Base-by-base conservation (phyloP, 2,113 vertebrate genomes). In the Gobiocypris rarus region DNA sequence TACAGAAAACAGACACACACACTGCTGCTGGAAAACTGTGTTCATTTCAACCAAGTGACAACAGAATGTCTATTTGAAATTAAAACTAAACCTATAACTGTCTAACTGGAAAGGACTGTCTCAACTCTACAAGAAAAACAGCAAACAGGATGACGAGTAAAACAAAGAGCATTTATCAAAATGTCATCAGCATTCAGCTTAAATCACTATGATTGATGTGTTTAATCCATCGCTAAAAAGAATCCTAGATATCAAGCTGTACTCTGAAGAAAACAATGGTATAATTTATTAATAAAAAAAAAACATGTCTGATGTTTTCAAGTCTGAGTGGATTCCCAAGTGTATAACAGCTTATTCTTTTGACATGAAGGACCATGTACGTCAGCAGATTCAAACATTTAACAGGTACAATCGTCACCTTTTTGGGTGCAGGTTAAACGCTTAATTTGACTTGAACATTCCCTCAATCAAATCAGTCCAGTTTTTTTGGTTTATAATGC, bases 401-500 rank as follows among this genome's bases (percentile, higher is more conserved):
- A 31, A 41, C 67, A 70, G 43, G 24, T 79, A 63, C 41, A 81
- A 84, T 76, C n/a, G 17, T 69, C 61, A 65, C 48, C 77, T 76
- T 48, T 71, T 71, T 54, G 58, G 71, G 73, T n/a, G 41, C 31
- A 61, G 43, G 83, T 75, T 81, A 85, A 83, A 83, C 4, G 43
- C 75, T 26, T 7, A 34, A 9, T 77, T 81, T 85, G 75, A 85
- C 76, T 52, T 86, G 38, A 56, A 84, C 31, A 19, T 82, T 74
- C 26, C 8, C 74, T 15, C 52, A 34, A 84, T 81, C 58, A 83
- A 34, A 50, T 45, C 58, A 50, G 6, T 17, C 67, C 10, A 43
- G 22, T 43, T 67, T 19, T 31, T 19, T 67, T 50, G 3, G 19
- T 71, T 71, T 71, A 71, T 43, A 43, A 41, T 41, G 34, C 0